Conservation (phyloP, 2,888 invertebrate genomes). For the Belgica antarctica region DNA sequence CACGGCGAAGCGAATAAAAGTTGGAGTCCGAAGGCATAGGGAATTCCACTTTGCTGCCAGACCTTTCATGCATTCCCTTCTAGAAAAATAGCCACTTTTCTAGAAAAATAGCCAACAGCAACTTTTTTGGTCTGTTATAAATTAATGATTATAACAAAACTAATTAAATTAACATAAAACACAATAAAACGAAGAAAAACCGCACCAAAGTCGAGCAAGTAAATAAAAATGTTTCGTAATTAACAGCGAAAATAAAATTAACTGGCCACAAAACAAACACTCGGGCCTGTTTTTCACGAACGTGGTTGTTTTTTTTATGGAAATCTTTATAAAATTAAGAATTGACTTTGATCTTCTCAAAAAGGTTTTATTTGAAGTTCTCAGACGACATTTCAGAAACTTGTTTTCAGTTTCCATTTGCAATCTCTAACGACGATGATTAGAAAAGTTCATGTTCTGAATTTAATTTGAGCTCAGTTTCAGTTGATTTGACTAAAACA, state of each 20-base stretch:
- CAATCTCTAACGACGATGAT: too few relatives aligned
- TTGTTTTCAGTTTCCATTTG: too few relatives aligned
- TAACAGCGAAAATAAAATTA: slow-evolving; percentile 41
- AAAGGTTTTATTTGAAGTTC: too few relatives aligned
- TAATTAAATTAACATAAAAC: slow-evolving; percentile 44
- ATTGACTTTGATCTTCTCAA: neutral
- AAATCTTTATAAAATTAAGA: too few relatives aligned
- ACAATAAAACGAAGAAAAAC: slow-evolving; percentile 27
- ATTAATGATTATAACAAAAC: slow-evolving; percentile 41
- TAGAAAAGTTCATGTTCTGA: too few relatives aligned
- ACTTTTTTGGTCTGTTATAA: slow-evolving; percentile 2
- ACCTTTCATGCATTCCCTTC: slow-evolving; percentile 13
- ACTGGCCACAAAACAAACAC: neutral
- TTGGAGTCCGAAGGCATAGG: too few relatives aligned
- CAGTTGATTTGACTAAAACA: too few relatives aligned
- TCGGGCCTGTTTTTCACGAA: neutral
- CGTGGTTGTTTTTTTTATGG: neutral
- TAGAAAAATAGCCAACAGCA: slow-evolving; percentile 37
- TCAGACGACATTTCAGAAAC: too few relatives aligned
- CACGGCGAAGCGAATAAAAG: neutral
- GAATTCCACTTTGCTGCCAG: too few relatives aligned
- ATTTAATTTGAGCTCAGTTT: too few relatives aligned
- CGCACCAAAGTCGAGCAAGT: slow-evolving; percentile 19
- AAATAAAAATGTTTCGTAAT: slow-evolving; percentile 44
- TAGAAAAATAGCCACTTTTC: slow-evolving; percentile 28